Conservation (phyloP, 2,797 vertebrate species). For the Thamnophis elegans region DNA sequence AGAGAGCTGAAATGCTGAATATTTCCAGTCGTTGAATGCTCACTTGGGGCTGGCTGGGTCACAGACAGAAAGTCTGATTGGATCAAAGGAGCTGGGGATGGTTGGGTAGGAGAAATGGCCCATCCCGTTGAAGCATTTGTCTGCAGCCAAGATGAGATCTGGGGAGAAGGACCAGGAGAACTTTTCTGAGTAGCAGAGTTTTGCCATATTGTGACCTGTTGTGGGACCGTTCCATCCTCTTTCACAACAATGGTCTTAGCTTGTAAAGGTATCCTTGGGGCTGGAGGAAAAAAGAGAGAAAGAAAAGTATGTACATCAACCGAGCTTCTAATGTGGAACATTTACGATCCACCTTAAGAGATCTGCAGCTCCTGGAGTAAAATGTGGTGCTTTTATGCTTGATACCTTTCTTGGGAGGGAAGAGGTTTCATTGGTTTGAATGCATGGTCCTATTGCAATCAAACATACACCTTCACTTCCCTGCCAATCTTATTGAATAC, state of each 20-base stretch:
- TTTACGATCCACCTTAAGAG: background rate
- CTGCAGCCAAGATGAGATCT: background rate
- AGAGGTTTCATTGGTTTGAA: background rate
- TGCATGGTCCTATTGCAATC: background rate
- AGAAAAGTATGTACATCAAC: background rate
- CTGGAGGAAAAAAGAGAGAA: background rate
- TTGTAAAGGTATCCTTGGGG: slow-evolving; percentile 10
- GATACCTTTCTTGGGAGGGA: background rate
- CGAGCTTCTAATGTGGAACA: background rate
- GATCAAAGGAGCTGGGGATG: background rate
- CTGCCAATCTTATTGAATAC: background rate
- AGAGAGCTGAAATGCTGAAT: background rate
- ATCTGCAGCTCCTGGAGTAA: background rate
- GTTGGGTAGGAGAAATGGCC: background rate
- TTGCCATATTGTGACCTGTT: background rate
- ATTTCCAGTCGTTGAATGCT: slow-evolving; percentile 25
- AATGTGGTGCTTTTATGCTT: background rate
- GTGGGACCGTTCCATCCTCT: background rate
- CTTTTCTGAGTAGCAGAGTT: slow-evolving; percentile 31
- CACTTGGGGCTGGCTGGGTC: slow-evolving; percentile 41
- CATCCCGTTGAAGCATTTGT: fast-evolving
- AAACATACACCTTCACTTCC: background rate
- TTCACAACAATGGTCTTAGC: slow-evolving; percentile 9
- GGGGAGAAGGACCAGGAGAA: background rate
- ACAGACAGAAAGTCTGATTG: fast-evolving